phyloP scores from a whole-genome alignment of 2,113 vertebrate species.

The Labrus mixtus region DNA sequence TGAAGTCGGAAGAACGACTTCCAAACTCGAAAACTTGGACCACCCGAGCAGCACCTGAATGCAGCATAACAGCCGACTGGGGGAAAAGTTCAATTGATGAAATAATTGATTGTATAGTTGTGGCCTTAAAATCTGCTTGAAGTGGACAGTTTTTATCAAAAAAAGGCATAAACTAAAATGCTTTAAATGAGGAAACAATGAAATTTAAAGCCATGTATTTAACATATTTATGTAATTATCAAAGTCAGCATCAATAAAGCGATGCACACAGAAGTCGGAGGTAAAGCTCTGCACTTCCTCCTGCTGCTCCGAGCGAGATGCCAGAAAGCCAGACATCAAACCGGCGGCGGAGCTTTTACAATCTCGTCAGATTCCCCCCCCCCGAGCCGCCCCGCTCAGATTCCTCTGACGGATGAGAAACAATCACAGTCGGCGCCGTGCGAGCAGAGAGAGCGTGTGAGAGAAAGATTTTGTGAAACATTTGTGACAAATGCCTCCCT shows the following conservation, averaged over 20 bases:
- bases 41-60: no score
- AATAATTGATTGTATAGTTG: no score
- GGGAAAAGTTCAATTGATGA: no score
- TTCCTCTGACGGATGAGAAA: conserved; percentile 34
- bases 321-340: conserved; percentile 36
- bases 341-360: conserved; percentile 8
- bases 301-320: conserved; percentile 6
- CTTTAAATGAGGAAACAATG: no score
- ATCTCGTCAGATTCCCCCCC: conserved; percentile 18
- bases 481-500: conserved; percentile 47
- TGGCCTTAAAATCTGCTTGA: no score
- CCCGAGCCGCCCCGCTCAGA: conserved; percentile 9
- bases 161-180: background rate
- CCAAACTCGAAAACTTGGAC: no score
- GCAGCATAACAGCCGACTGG: no score
- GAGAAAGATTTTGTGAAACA: conserved; percentile 33
- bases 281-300: conserved; percentile 5
- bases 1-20: no score
- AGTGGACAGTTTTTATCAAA: background rate
- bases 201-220: background rate
- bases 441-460: conserved; percentile 12
- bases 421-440: conserved; percentile 12
- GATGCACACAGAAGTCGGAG: background rate
- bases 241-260: background rate
- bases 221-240: background rate